phyloP scores from a whole-genome alignment of 2,888 invertebrate genomes.

The Miltochrista miniata region DNA sequence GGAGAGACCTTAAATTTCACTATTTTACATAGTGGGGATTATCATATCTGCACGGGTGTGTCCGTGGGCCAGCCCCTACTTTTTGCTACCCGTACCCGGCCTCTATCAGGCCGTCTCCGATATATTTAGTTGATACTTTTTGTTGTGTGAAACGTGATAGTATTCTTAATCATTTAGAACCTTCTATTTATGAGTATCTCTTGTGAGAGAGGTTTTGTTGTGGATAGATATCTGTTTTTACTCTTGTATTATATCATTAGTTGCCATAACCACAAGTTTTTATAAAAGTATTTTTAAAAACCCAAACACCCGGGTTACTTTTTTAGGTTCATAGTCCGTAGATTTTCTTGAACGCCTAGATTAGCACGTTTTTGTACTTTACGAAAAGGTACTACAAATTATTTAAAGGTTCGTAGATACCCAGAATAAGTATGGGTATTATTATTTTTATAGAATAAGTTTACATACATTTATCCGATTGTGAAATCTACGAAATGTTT shows the following conservation, averaged over 20 bases:
- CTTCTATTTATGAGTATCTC: slow-evolving; percentile 48
- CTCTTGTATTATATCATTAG: no score
- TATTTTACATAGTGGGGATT: slow-evolving; percentile 83
- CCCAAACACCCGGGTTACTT: no score
- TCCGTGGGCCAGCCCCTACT: slow-evolving; percentile 63
- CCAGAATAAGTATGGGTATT: no score
- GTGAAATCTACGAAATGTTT: no score
- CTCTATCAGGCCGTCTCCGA: slow-evolving; percentile 78
- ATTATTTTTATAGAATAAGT: no score
- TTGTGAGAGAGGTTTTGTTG: slow-evolving; percentile 44
- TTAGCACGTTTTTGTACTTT: no score
- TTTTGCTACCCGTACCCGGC: slow-evolving; percentile 79
- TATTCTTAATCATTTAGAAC: slow-evolving; percentile 70
- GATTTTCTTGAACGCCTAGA: no score
- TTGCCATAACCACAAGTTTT: no score
- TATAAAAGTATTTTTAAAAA: slow-evolving; percentile 9
- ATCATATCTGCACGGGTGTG: slow-evolving; percentile 79
- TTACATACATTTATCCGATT: no score
- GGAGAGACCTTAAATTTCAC: slow-evolving; percentile 83
- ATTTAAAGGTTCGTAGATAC: no score
- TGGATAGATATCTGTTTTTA: slow-evolving; percentile 32
- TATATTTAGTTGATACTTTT: slow-evolving; percentile 84
- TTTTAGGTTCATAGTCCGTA: no score
- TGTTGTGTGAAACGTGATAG: slow-evolving; percentile 77
- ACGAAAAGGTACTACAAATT: no score